phyloP scores from a whole-genome alignment of 2,888 invertebrate species.

The Drosophila dives region DNA sequence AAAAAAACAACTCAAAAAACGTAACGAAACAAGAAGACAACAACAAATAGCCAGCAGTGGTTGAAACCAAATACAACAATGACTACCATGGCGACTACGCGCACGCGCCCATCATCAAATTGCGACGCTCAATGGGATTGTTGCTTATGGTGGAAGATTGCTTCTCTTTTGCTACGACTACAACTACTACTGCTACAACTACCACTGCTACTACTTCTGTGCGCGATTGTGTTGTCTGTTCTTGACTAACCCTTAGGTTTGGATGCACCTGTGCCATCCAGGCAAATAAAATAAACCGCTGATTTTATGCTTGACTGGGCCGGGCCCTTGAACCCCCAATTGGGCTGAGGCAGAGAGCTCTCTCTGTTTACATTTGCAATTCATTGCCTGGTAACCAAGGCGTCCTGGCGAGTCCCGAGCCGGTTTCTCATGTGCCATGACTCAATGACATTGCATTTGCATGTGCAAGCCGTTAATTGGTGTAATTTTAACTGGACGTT shows the following conservation, averaged over 20 bases:
- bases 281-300: slow-evolving; percentile 14
- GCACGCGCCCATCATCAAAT: slow-evolving; percentile 81
- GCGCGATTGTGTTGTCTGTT: slow-evolving; percentile 2
- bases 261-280: slow-evolving; percentile 50
- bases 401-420: slow-evolving; percentile 62
- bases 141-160: slow-evolving; percentile 4
- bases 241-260: slow-evolving; percentile 43
- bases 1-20: slow-evolving; percentile 37
- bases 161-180: neutral
- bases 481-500: slow-evolving; percentile 72
- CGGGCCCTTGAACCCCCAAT: slow-evolving; percentile 38
- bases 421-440: slow-evolving; percentile 62
- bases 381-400: slow-evolving; percentile 64
- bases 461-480: slow-evolving; percentile 75
- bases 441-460: slow-evolving; percentile 79
- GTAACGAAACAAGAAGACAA: slow-evolving; percentile 54
- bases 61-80: slow-evolving; percentile 72
- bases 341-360: slow-evolving; percentile 11
- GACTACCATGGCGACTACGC: slow-evolving; percentile 71
- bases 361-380: slow-evolving; percentile 77
- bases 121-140: slow-evolving; percentile 59
- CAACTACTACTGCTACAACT: neutral
- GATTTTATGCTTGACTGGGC: slow-evolving; percentile 55
- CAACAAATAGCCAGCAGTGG: slow-evolving; percentile 53
- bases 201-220: neutral